Conservation (phyloP, 64 coral and sea anemone species). For the Montipora cactus region DNA sequence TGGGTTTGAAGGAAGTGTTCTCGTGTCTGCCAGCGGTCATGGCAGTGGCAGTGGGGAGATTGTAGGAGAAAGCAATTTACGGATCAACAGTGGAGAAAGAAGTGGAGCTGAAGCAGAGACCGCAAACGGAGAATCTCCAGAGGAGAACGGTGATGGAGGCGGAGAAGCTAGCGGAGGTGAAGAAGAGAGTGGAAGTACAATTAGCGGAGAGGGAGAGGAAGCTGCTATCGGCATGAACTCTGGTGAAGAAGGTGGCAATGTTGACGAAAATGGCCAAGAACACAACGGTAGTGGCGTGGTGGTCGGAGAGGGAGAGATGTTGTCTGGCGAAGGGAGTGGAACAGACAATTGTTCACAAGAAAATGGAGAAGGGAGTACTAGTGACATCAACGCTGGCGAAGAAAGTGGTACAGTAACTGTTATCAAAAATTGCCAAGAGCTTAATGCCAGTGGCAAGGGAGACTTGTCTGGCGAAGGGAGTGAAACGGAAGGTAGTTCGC, state of each 20-base stretch:
- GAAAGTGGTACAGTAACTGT: background rate
- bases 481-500: background rate
- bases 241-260: background rate
- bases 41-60: background rate
- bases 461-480: background rate
- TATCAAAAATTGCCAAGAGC: background rate
- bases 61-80: background rate
- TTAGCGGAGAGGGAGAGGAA: too few species aligned
- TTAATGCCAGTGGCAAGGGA: background rate
- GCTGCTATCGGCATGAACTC: too few species aligned
- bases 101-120: background rate
- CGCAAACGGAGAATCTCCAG: background rate
- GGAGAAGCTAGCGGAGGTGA: too few species aligned
- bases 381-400: too few species aligned
- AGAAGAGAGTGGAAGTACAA: background rate
- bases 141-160: background rate
- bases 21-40: background rate
- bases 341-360: background rate
- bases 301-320: background rate
- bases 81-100: background rate
- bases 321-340: background rate
- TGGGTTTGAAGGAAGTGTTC: background rate
- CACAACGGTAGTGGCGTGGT: background rate
- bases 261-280: background rate
- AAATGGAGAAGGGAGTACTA: too few species aligned